Percentiles rank a stretch among this genome's conserved stretches.
Evolutionary conservation across 2,888 invertebrate species (phyloP).

Genomic region (Bombylius major): DNA sequence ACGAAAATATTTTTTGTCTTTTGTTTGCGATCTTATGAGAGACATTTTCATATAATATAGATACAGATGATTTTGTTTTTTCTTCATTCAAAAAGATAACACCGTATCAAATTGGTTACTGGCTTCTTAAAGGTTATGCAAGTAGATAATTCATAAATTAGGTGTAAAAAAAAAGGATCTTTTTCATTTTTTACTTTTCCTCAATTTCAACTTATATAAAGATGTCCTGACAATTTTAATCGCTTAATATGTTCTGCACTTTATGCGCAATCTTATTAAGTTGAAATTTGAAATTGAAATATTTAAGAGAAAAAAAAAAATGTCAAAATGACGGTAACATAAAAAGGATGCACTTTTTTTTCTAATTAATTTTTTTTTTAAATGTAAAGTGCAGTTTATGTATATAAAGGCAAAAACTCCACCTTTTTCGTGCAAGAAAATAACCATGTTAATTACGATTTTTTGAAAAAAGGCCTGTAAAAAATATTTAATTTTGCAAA

Average conservation of each 20-base stretch:
- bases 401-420: neutral
- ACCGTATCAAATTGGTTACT: constrained; percentile 10
- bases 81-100: neutral
- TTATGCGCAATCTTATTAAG: no score
- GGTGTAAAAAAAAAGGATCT: no score
- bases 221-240: no score
- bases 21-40: constrained; percentile 1
- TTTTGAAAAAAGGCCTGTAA: neutral
- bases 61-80: neutral
- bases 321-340: no score
- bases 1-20: constrained; percentile 30
- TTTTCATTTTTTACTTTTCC: no score
- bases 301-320: no score
- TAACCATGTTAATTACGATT: neutral
- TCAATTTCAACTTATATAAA: no score
- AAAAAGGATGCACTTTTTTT: no score
- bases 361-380: no score
- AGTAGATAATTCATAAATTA: neutral
- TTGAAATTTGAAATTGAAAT: no score
- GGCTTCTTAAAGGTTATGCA: neutral
- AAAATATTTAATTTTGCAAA: constrained; percentile 4
- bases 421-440: neutral
- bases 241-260: no score
- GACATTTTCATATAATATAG: neutral
- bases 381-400: no score